Evolutionary conservation across 2,113 vertebrate species (phyloP).

Genomic region (Cololabis saira): DNA sequence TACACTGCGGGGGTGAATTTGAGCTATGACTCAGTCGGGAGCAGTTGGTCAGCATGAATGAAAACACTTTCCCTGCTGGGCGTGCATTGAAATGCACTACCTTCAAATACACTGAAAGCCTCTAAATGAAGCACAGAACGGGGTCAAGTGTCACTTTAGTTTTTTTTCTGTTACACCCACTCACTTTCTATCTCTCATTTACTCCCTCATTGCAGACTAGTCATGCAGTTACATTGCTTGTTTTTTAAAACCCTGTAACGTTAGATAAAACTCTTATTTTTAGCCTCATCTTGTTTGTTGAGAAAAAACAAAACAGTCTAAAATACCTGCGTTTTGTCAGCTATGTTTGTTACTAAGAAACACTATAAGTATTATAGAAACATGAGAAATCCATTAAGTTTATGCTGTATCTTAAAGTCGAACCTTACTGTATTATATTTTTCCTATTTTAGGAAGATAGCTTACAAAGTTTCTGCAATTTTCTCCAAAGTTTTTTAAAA

Average conservation of each 20-base stretch:
- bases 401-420: no score
- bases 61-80: conserved; percentile 1
- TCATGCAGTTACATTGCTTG: neutral
- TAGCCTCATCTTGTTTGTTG: conserved; percentile 2
- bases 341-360: no score
- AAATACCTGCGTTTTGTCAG: no score
- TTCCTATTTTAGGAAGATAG: no score
- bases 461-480: no score
- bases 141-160: neutral
- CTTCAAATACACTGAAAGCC: neutral
- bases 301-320: no score
- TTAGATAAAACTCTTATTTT: conserved; percentile 11
- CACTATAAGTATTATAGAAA: no score
- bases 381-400: no score
- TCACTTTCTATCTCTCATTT: conserved; percentile 1
- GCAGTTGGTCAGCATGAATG: neutral
- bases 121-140: conserved; percentile 19
- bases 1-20: neutral
- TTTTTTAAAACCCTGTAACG: conserved; percentile 29
- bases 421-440: no score
- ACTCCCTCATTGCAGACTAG: conserved; percentile 9
- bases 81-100: neutral
- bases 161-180: conserved; percentile 17
- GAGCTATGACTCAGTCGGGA: neutral
- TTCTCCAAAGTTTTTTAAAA: no score